These are phyloP conservation scores for Liasis olivaceus DNA, from an alignment of 2,797 vertebrate genomes.

Conservation along the genomic window DNA sequence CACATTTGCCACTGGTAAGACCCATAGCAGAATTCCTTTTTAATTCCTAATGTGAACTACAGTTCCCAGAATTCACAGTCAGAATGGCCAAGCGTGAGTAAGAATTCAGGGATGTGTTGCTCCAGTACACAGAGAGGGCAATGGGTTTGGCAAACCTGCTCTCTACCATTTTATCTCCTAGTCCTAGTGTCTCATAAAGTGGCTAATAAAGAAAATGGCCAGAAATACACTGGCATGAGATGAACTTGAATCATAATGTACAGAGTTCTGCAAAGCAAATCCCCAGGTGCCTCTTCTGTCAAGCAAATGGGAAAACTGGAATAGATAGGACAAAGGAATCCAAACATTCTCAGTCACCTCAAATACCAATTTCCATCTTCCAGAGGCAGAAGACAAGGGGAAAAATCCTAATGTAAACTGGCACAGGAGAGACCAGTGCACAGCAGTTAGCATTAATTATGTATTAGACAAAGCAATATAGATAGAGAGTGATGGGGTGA, in stretches of 20 bases:
- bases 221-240: slow-evolving; percentile 18
- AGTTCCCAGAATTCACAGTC: not conserved
- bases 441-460: slow-evolving; percentile 79
- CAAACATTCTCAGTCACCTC: slow-evolving; percentile 53
- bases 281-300: slow-evolving; percentile 10
- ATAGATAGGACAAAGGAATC: slow-evolving; percentile 48
- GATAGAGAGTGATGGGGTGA: slow-evolving; percentile 72
- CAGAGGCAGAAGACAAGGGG: slow-evolving; percentile 56
- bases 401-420: slow-evolving; percentile 62
- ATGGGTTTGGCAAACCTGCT: not conserved
- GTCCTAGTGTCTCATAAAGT: not conserved
- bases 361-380: slow-evolving; percentile 63
- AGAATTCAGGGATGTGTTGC: not conserved
- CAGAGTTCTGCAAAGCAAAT: slow-evolving; percentile 42
- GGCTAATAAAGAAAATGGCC: not conserved
- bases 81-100: not conserved
- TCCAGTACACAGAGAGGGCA: not conserved
- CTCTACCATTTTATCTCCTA: not conserved
- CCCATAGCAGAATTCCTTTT: not conserved
- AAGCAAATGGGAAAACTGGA: slow-evolving; percentile 47
- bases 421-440: slow-evolving; percentile 57
- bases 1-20: not conserved
- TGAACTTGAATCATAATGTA: slow-evolving; percentile 12
- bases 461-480: slow-evolving; percentile 72
- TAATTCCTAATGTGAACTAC: not conserved